Base-by-base conservation (phyloP, 2,888 invertebrate genomes). In the Torymus aiolomorphi region DNA sequence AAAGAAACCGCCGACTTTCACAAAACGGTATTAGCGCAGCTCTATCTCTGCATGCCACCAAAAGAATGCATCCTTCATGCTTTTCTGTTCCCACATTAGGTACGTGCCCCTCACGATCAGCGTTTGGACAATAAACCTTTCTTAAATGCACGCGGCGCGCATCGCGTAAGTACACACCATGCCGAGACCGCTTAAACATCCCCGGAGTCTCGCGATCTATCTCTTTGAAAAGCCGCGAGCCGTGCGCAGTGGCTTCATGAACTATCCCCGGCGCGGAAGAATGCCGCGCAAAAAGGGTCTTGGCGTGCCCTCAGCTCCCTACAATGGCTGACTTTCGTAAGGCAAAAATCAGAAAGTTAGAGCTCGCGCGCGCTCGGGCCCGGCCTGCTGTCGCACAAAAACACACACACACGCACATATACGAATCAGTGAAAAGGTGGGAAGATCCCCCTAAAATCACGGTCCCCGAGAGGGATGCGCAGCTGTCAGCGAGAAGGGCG, bases 301-400 rank as follows among this genome's bases (percentile, higher is more conserved):
- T 61, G 24, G 24, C 52, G 10, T 16, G 51, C 56, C 49, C 71
- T 67, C 72, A 24, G 52, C n/a, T 52, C 63, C 84, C 84, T 84
- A 89, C 88, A 89, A 90, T 90, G 90, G 89, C 90, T 90, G 90
- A 90, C 90, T 90, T 84, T 74, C 63, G 87, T 87, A 88, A 90
- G 90, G 90, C 90, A 90, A 90, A 90, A 90, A 90, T 90, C 90
- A 90, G 86, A 89, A 90, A 90, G 90, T 86, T 90, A 90, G 89
- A 87, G 65, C 66, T 10, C 62, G 57, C 52, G 76, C 82, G 84
- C 82, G 83, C 83, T 83, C 82, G 78, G 76, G 18, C 13, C 70
- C 62, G 54, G 59, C 31, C 24, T 24, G 31, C 67, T 42, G 24
- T 18, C 13, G 59, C 20, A 10, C 61, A 10, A 13, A 52, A 67